phyloP scores from a whole-genome alignment of 2,888 invertebrate genomes.

The Melanotus villosus region DNA sequence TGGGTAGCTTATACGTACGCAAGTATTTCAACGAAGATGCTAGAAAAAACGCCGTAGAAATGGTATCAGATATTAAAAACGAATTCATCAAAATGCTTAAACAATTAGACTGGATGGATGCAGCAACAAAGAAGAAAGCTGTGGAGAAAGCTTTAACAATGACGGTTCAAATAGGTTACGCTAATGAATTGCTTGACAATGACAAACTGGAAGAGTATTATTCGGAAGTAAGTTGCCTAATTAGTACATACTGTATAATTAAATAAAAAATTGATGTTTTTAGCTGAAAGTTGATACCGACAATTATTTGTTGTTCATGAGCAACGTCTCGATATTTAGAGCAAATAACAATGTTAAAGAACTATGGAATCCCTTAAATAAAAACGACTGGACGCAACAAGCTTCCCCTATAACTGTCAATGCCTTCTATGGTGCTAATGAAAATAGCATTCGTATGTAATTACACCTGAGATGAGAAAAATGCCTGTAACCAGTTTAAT shows the following conservation, averaged over 20 bases:
- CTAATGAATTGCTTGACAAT: slow-evolving; percentile 77
- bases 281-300: slow-evolving; percentile 71
- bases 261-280: no score
- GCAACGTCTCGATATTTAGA: slow-evolving; percentile 69
- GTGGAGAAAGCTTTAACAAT: slow-evolving; percentile 72
- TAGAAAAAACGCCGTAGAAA: slow-evolving; percentile 55
- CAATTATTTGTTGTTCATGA: slow-evolving; percentile 73
- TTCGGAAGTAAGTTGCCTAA: slow-evolving; percentile 67
- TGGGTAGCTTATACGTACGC: slow-evolving; percentile 85
- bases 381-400: slow-evolving; percentile 77
- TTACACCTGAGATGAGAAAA: slow-evolving; percentile 32
- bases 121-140: slow-evolving; percentile 58
- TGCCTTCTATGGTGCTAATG: slow-evolving; percentile 70
- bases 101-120: slow-evolving; percentile 63
- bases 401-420: slow-evolving; percentile 81
- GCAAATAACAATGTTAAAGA: slow-evolving; percentile 69
- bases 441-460: slow-evolving; percentile 71
- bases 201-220: slow-evolving; percentile 76
- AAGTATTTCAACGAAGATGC: slow-evolving; percentile 78
- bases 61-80: slow-evolving; percentile 61
- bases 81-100: slow-evolving; percentile 59
- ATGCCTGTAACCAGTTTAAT: neutral
- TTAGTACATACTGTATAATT: no score
- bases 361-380: slow-evolving; percentile 67
- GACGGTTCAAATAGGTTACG: slow-evolving; percentile 66